Evolutionary conservation across 2,797 vertebrate genomes (phyloP), one percentile per base, ranked within the genome.

Genomic region (Apogon hyalosoma): DNA sequence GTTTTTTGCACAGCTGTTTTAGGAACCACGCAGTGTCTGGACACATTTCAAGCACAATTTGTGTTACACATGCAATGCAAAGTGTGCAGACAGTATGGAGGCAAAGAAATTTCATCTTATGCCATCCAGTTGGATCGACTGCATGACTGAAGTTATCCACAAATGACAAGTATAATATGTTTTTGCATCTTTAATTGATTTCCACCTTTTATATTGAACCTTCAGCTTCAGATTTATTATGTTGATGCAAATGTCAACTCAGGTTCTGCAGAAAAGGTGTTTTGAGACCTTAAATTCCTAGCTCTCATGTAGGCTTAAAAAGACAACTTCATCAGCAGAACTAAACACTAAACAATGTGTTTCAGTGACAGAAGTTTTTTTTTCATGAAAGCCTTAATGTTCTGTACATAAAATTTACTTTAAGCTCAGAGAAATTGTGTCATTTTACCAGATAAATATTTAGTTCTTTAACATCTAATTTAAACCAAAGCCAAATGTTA

Each of bases 401-500:
- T 79, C 66, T 47, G 71, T 61, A 64, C 61, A 33, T 55, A 51
- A 56, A 83, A 40, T 62, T 67, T 69, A 73, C 67, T 50, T 58
- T 57, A 59, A 77, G 64, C 77, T 76, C 79, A 69, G 74, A 87
- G 68, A 73, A 75, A 66, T 67, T 58, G 55, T 60, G 79, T 79
- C 70, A 47, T 54, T 50, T 49, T 78, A 75, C 58, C 57, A 70
- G 59, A 68, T 77, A 64, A 28, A 38, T 52, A 45, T 70, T 80
- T 42, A 56, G 31, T 77, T 80, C 54, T 64, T 57, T 75, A 68
- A 52, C 51, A 69, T 78, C 79, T 85, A 40, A 85, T 88, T 86
- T 86, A 90, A 90, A 89, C 90, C 90, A 91, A 91, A 90, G 88
- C 70, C 60, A 70, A 41, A 82, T 71, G 38, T 71, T 69, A 43